Evolutionary conservation across 2,888 invertebrate genomes (phyloP).

Genomic region (Heteropelma amictum): DNA sequence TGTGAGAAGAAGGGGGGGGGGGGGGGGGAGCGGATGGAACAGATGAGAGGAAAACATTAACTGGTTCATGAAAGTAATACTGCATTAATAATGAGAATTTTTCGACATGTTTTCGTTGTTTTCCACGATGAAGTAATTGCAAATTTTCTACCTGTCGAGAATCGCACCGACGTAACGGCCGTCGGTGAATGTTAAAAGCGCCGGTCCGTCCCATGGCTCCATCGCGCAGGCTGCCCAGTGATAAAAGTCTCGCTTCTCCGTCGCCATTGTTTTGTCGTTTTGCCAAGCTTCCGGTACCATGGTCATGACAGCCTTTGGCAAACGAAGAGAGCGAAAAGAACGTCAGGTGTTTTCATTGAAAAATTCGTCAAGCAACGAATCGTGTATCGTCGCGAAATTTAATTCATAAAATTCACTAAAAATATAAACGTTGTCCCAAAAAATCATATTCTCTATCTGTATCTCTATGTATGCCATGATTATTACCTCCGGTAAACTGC

Average conservation of each 20-base stretch:
- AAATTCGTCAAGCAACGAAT: not conserved
- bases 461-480: not conserved
- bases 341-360: not conserved
- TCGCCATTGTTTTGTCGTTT: conserved; percentile 94
- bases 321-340: not conserved
- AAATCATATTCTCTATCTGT: no score
- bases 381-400: not conserved
- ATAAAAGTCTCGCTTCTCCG: conserved; percentile 96
- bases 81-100: conserved; percentile 51
- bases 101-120: not conserved
- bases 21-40: conserved; percentile 10
- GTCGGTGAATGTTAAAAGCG: conserved; percentile 97
- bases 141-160: conserved; percentile 81
- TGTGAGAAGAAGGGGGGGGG: conserved; percentile 10
- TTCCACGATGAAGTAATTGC: conserved; percentile 29
- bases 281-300: conserved; percentile 99
- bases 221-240: conserved; percentile 98
- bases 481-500: conserved; percentile 90
- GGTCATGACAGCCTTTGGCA: conserved; percentile 97
- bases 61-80: conserved; percentile 59
- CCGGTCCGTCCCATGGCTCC: conserved; percentile 99
- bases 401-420: no score
- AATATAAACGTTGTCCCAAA: no score
- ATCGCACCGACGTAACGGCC: conserved; percentile 96
- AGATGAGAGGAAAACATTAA: conserved; percentile 13